Evolutionary conservation across 2,888 invertebrate species (phyloP).

Genomic region (Fragum sueziense): DNA sequence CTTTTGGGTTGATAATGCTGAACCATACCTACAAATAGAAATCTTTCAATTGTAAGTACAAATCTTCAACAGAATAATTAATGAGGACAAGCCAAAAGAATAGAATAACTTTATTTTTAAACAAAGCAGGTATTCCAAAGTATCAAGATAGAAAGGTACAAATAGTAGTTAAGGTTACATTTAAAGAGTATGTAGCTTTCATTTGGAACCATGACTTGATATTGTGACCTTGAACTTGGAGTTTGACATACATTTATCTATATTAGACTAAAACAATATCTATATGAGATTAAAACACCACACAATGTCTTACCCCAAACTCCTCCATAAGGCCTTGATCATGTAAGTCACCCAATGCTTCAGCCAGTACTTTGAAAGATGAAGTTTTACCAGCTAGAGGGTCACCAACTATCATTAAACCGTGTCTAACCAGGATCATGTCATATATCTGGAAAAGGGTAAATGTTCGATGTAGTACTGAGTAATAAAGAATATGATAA

Average conservation of each 20-base stretch:
- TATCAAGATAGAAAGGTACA: no score
- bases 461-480: no score
- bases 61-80: no score
- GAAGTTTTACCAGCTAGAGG: slow-evolving; percentile 81
- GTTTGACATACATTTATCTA: background rate
- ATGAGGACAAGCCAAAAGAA: no score
- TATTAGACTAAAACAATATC: background rate
- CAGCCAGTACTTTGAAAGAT: slow-evolving; percentile 76
- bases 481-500: no score
- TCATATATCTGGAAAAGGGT: slow-evolving; percentile 79
- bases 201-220: background rate
- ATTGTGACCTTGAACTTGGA: no score
- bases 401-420: slow-evolving; percentile 82
- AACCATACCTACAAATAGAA: slow-evolving; percentile 38
- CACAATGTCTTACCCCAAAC: slow-evolving; percentile 64
- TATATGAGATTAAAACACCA: background rate
- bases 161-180: no score
- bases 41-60: no score
- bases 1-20: slow-evolving; percentile 81
- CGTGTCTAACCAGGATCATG: slow-evolving; percentile 82
- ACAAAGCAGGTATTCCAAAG: no score
- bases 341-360: slow-evolving; percentile 74
- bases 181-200: no score
- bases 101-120: no score
- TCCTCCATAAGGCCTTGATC: slow-evolving; percentile 78